phyloP scores from a whole-genome alignment of 2,888 invertebrate genomes.

The Heteropelma amictum region DNA sequence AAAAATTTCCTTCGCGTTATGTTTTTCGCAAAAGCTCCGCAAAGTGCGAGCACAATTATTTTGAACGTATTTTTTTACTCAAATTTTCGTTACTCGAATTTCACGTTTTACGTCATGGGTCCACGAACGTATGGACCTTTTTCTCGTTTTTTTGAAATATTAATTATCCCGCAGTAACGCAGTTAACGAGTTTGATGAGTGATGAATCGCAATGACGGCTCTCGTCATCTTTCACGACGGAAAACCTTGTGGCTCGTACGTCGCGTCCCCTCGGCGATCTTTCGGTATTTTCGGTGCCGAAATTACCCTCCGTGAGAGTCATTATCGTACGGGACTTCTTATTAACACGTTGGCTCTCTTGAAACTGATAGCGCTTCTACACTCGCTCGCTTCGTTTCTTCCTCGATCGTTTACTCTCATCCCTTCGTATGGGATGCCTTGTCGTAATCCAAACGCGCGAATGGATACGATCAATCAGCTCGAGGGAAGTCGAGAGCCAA shows the following conservation, averaged over 20 bases:
- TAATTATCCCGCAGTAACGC: conserved; percentile 42
- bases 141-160: too few species aligned
- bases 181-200: conserved; percentile 39
- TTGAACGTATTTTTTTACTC: too few species aligned
- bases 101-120: too few species aligned
- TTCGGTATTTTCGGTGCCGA: background rate
- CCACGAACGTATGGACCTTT: too few species aligned
- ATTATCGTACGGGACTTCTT: conserved; percentile 47
- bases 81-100: too few species aligned
- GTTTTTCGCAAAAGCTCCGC: too few species aligned
- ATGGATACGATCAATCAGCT: conserved; percentile 54
- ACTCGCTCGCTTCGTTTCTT: background rate
- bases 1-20: background rate
- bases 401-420: conserved; percentile 21
- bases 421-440: conserved; percentile 25
- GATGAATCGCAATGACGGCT: conserved; percentile 25
- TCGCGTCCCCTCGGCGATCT: background rate
- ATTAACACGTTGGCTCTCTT: conserved; percentile 41
- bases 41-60: too few species aligned
- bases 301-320: conserved; percentile 38
- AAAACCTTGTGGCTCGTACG: background rate
- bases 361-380: background rate
- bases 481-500: conserved; percentile 23
- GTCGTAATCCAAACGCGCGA: conserved; percentile 45
- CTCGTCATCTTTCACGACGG: background rate